Conservation (phyloP, 2,888 invertebrate species). For the Dryadula phaetusa region DNA sequence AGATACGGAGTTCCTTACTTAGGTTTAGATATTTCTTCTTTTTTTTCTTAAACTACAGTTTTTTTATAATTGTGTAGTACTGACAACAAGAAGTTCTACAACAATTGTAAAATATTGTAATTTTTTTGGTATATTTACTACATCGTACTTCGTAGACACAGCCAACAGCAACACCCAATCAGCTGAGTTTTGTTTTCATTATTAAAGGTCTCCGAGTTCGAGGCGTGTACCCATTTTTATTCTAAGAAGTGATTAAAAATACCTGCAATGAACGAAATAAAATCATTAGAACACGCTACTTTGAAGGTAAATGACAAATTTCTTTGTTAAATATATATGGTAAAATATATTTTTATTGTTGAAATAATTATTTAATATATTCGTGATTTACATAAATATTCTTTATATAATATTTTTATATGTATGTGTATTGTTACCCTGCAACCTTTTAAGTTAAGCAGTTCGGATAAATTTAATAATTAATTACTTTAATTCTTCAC, state of each 20-base stretch:
- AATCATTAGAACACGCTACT: conserved; percentile 97
- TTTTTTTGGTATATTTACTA: conserved; percentile 15
- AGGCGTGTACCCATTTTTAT: conserved; percentile 32
- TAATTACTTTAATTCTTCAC: neutral
- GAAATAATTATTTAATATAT: neutral
- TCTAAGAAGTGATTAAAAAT: conserved; percentile 40
- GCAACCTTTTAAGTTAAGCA: neutral
- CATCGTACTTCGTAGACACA: conserved; percentile 11
- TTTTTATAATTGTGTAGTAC: neutral
- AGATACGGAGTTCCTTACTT: neutral
- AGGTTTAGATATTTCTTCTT: conserved; percentile 17
- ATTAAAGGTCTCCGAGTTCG: conserved; percentile 42
- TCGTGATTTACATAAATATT: neutral
- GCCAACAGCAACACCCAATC: conserved; percentile 54
- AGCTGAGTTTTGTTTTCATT: conserved; percentile 83
- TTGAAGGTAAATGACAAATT: conserved; percentile 92
- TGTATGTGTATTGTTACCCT: neutral
- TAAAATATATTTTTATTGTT: neutral
- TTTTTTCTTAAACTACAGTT: neutral
- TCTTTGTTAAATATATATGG: neutral
- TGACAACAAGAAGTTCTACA: neutral
- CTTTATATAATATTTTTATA: neutral
- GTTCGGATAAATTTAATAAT: neutral
- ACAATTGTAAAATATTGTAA: neutral
- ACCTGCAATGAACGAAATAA: conserved; percentile 93